Evolutionary conservation across 2,888 invertebrate species (phyloP).

Genomic region (Chydorus sphaericus): DNA sequence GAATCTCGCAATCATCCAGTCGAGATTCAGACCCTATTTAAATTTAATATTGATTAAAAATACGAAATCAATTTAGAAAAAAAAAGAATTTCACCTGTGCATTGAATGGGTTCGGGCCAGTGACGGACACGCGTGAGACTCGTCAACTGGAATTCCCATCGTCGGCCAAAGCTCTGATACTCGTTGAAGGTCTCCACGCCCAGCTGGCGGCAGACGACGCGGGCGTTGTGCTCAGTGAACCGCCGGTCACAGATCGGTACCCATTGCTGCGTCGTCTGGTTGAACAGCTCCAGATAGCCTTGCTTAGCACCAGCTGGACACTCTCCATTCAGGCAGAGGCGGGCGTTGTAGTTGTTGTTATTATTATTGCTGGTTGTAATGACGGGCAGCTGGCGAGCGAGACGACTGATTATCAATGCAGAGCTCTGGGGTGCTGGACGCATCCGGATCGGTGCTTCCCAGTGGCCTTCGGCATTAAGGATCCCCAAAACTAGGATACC

Average conservation of each 20-base stretch:
- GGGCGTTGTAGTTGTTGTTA: constrained; percentile 32
- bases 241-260: constrained; percentile 88
- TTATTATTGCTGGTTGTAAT: too few species aligned
- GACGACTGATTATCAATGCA: neutral
- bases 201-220: constrained; percentile 87
- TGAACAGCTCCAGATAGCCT: constrained; percentile 91
- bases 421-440: constrained; percentile 34
- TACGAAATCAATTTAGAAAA: neutral
- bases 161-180: constrained; percentile 66
- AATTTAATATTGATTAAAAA: constrained; percentile 24
- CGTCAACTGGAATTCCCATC: constrained; percentile 79
- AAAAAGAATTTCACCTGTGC: constrained; percentile 27
- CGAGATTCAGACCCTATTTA: constrained; percentile 28
- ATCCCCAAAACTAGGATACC: constrained; percentile 89
- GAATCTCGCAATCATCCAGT: constrained; percentile 36
- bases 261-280: constrained; percentile 88
- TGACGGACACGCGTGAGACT: constrained; percentile 76
- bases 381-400: neutral
- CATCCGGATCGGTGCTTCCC: constrained; percentile 62
- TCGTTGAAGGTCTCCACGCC: constrained; percentile 79
- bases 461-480: constrained; percentile 64
- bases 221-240: constrained; percentile 91
- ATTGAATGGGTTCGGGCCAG: constrained; percentile 82
- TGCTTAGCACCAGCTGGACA: constrained; percentile 46
- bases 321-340: constrained; percentile 61